Conservation (phyloP, 1,140 invertebrate species). For the Vollenhovia emeryi region DNA sequence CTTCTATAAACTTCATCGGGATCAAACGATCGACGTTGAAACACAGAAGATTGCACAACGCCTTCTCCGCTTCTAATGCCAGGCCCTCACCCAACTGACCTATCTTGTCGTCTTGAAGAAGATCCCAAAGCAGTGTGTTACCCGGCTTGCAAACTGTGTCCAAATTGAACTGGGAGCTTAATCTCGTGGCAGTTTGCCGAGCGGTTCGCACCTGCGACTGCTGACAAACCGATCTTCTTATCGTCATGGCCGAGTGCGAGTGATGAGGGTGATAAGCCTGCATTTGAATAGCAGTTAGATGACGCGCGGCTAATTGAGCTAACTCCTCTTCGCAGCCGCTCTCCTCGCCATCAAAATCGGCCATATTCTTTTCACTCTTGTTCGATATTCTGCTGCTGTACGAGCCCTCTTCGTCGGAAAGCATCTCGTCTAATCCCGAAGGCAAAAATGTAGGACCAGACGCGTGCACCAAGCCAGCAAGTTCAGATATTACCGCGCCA, state of each 20-base stretch:
- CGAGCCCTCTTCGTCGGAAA: constrained; percentile 91
- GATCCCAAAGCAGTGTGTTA: constrained; percentile 96
- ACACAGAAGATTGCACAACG: constrained; percentile 94
- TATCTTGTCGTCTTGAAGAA: constrained; percentile 96
- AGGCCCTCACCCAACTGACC: constrained; percentile 94
- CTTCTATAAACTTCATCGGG: constrained; percentile 97
- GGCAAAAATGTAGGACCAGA: constrained; percentile 79
- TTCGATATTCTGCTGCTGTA: constrained; percentile 95
- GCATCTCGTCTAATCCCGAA: constrained; percentile 87
- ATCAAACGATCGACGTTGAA: constrained; percentile 95
- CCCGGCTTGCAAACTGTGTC: constrained; percentile 95
- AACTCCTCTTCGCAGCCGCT: constrained; percentile 95
- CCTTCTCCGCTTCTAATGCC: constrained; percentile 96
- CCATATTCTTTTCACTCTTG: constrained; percentile 98
- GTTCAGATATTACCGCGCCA: constrained; percentile 84
- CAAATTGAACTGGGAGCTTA: constrained; percentile 88
- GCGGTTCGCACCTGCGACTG: constrained; percentile 74
- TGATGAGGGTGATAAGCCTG: constrained; percentile 83
- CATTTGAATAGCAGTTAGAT: constrained; percentile 84
- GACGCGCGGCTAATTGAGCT: constrained; percentile 89
- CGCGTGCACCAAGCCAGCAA: constrained; percentile 84
- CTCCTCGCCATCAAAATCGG: constrained; percentile 97
- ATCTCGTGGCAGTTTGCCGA: constrained; percentile 77
- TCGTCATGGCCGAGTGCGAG: constrained; percentile 77
- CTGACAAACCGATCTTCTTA: constrained; percentile 78